phyloP scores from a whole-genome alignment of 92 coral and sea anemone genomes.

The Nematostella vectensis region DNA sequence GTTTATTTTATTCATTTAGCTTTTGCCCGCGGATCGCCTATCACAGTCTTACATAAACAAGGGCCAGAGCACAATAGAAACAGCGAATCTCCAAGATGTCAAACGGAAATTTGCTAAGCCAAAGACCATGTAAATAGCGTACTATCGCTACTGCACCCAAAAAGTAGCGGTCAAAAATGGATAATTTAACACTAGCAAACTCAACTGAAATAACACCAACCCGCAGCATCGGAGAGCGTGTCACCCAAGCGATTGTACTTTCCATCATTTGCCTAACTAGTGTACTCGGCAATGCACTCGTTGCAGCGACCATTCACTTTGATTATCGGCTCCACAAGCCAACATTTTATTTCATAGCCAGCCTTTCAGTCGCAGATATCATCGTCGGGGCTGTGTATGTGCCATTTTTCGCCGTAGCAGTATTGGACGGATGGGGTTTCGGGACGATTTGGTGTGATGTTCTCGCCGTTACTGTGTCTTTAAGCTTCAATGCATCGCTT shows the following conservation, averaged over 20 bases:
- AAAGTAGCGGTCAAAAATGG: too few species aligned
- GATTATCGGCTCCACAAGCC: slow-evolving; percentile 70
- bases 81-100: too few species aligned
- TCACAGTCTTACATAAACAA: too few species aligned
- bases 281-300: slow-evolving; percentile 51
- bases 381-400: slow-evolving; percentile 42
- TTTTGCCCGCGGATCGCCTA: too few species aligned
- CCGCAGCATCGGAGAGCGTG: slow-evolving; percentile 18
- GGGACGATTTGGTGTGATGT: slow-evolving; percentile 47
- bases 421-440: slow-evolving; percentile 45
- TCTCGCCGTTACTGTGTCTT: slow-evolving; percentile 38
- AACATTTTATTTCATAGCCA: slow-evolving; percentile 54
- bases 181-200: neutral
- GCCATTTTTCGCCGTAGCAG: slow-evolving; percentile 49
- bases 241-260: slow-evolving; percentile 25
- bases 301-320: slow-evolving; percentile 23
- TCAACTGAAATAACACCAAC: neutral
- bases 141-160: too few species aligned
- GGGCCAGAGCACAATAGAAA: too few species aligned
- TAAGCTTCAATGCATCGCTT: slow-evolving; percentile 65
- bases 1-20: too few species aligned
- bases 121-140: too few species aligned
- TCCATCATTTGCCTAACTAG: slow-evolving; percentile 31
- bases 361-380: slow-evolving; percentile 61
- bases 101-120: too few species aligned